These are phyloP conservation scores for Psittacula derbiana DNA, from an alignment of 2,797 vertebrate species.

Conservation along the genomic window DNA sequence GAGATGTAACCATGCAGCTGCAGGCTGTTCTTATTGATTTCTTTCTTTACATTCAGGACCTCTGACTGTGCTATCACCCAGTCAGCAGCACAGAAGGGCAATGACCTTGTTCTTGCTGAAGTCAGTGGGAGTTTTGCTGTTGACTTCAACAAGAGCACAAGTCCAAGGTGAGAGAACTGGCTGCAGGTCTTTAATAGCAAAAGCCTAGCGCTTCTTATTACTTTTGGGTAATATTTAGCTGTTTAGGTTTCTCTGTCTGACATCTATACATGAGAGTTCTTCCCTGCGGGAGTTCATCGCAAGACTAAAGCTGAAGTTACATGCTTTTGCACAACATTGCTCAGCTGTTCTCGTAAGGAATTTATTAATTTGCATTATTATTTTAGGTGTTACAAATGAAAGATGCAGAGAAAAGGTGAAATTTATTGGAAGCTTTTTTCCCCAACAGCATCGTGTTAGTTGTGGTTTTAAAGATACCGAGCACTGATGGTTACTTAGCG, in stretches of 20 bases:
- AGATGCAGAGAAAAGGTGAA: background rate
- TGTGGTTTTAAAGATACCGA: background rate
- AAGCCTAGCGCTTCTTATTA: background rate
- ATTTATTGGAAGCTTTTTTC: background rate
- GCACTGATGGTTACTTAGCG: background rate
- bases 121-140: slow-evolving; percentile 23
- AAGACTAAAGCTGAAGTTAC: background rate
- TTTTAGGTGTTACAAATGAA: background rate
- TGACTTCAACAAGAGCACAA: background rate
- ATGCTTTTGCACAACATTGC: background rate
- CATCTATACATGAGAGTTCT: background rate
- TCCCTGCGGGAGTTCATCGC: background rate
- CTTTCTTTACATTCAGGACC: slow-evolving; percentile 12
- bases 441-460: background rate
- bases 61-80: background rate
- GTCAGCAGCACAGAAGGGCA: background rate
- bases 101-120: slow-evolving; percentile 15
- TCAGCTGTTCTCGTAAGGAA: background rate
- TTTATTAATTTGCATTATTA: background rate
- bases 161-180: background rate
- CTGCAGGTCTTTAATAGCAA: background rate
- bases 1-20: background rate
- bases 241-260: background rate
- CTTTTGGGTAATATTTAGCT: background rate
- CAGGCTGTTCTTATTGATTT: slow-evolving; percentile 21